Base-by-base conservation (phyloP, 2,888 invertebrate genomes). In the Mythimna lalbum region DNA sequence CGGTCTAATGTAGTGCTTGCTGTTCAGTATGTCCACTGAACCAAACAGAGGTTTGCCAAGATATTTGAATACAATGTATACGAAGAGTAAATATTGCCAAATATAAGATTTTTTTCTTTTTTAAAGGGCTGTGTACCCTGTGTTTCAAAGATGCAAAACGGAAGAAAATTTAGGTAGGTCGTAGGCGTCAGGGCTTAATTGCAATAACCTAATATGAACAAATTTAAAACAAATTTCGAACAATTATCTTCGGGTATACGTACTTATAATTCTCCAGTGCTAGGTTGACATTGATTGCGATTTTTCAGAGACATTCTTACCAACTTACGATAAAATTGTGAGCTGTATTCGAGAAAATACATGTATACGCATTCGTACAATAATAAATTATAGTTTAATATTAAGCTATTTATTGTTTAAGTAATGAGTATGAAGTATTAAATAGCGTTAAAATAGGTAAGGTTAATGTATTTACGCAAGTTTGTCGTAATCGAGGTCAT, bases 351-450 rank as follows among this genome's bases (percentile, higher is more conserved):
- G 79, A 92, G 83, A 87, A 93, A 94, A 92, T 93, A 93, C 91
- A 92, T 95, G 95, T 96, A 96, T 96, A 96, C 95, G 95, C 95
- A 91, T 94, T 93, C 93, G 95, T 93, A 96, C 95, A 96, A 96
- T 96, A 95, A 94, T 94, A 94, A 90, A 90, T 92, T 90, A 89
- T 87, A 88, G 93, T 88, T 90, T 92, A 90, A 86, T 86, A 86
- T 68, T 94, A 94, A 94, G 92, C 86, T 95, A 95, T 94, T 94
- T 95, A 94, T 93, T 92, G 76, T 84, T 72, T 94, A 94, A 94
- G 94, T 88, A 89, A 89, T 85, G 85, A 81, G 89, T 86, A 90
- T 90, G 87, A 90, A 89, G 89, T 92, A 91, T 91, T 91, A 88
- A 88, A 77, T 86, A 85, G 86, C 83, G 69, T 73, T 80, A 70